Conservation (phyloP, 2,113 vertebrate genomes). For the Nothoprocta perdicaria region DNA sequence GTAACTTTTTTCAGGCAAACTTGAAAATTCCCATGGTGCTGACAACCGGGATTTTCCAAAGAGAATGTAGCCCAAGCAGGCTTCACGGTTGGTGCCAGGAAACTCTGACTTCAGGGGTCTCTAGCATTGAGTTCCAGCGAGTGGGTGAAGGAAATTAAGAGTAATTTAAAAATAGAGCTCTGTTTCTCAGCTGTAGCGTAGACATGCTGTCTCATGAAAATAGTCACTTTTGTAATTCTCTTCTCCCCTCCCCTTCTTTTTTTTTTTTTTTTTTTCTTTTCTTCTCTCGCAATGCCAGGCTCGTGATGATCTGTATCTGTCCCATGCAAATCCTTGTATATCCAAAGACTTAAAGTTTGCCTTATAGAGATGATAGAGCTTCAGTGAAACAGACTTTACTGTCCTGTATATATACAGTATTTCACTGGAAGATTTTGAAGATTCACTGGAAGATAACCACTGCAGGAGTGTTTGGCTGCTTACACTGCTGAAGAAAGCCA, state of each 20-base stretch:
- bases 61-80: neutral
- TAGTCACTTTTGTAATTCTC: neutral
- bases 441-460: neutral
- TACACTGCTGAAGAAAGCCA: neutral
- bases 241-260: too few species aligned
- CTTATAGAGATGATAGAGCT: neutral
- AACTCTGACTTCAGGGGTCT: constrained; percentile 63
- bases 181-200: neutral
- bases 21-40: constrained; percentile 15
- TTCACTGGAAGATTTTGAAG: neutral
- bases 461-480: neutral
- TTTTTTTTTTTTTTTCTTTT: neutral
- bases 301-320: neutral
- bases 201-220: constrained; percentile 14
- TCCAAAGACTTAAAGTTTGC: neutral
- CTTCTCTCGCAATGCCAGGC: neutral
- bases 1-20: neutral
- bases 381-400: neutral
- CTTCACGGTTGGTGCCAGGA: constrained; percentile 43
- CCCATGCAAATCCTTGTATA: neutral
- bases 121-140: neutral
- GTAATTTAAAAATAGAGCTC: constrained; percentile 28
- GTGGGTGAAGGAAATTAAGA: constrained; percentile 42
- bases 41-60: constrained; percentile 57
- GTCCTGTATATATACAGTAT: neutral